A percentile compares a stretch with the other conserved stretches of the same genome.
Conservation (phyloP, 1,140 invertebrate species). For the Neocloeon triangulifer region DNA sequence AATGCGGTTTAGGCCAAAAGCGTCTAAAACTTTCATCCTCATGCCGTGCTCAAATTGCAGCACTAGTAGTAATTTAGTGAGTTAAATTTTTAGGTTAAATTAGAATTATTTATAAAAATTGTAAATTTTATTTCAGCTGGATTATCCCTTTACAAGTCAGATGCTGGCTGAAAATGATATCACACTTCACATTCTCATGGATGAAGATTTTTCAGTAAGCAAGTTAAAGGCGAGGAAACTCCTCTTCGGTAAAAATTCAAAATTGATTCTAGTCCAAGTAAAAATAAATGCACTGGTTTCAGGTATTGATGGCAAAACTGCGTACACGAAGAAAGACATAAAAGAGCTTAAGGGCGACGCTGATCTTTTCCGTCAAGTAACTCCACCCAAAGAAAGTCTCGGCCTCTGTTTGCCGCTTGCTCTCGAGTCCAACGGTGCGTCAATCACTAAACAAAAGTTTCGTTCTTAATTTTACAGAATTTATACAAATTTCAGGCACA, state of each 20-base stretch:
- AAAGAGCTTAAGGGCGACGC: slow-evolving; percentile 35
- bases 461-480: slow-evolving; percentile 6
- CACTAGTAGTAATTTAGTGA: slow-evolving; percentile 35
- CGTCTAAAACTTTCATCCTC: slow-evolving; percentile 60
- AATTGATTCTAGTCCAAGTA: slow-evolving; percentile 1
- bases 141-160: slow-evolving; percentile 54
- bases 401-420: slow-evolving; percentile 61
- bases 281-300: slow-evolving; percentile 8
- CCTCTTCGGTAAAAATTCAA: slow-evolving; percentile 32
- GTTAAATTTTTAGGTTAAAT: slow-evolving; percentile 8
- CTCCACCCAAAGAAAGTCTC: slow-evolving; percentile 43
- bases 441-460: no score
- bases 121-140: slow-evolving; percentile 27
- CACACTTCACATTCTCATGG: slow-evolving; percentile 60
- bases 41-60: slow-evolving; percentile 58
- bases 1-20: slow-evolving; percentile 60
- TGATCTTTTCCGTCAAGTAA: slow-evolving; percentile 42
- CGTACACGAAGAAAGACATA: slow-evolving; percentile 56
- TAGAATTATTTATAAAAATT: no score
- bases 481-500: slow-evolving; percentile 20
- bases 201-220: slow-evolving; percentile 46
- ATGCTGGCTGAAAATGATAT: slow-evolving; percentile 55
- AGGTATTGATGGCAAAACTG: slow-evolving; percentile 44
- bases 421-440: slow-evolving; percentile 55
- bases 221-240: slow-evolving; percentile 43